phyloP scores from a whole-genome alignment of 2,888 invertebrate species.

The Aleiodes alternator region DNA sequence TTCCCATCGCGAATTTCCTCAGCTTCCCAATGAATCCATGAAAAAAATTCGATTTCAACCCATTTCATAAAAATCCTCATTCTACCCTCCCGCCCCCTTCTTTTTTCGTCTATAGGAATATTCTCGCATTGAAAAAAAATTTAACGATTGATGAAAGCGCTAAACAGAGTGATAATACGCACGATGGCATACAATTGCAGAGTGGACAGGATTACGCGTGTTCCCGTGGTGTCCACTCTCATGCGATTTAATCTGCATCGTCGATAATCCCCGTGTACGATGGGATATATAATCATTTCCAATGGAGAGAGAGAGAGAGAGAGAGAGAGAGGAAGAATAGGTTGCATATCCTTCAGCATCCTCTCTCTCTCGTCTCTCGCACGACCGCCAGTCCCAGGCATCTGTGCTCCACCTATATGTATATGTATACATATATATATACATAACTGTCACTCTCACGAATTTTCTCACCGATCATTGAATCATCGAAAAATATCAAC shows the following conservation, averaged over 20 bases:
- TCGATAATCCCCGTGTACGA: conserved; percentile 53
- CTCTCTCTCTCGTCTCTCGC: not conserved
- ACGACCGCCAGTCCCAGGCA: conserved; percentile 42
- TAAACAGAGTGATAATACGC: conserved; percentile 51
- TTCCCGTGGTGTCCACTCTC: conserved; percentile 42
- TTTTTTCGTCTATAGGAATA: not conserved
- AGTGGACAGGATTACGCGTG: conserved; percentile 41
- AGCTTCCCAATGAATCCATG: not conserved
- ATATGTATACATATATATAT: too few species aligned
- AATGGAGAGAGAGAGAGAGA: not conserved
- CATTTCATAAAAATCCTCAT: too few species aligned
- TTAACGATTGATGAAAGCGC: conserved; percentile 54
- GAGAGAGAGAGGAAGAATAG: not conserved
- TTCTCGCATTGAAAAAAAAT: not conserved
- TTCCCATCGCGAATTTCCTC: too few species aligned
- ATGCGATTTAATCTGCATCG: conserved; percentile 54
- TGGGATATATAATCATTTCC: conserved; percentile 56
- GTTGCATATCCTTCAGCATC: conserved; percentile 22
- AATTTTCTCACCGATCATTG: conserved; percentile 45
- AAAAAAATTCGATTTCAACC: not conserved
- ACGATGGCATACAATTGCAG: conserved; percentile 40
- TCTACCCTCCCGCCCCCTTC: too few species aligned
- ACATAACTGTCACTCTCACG: conserved; percentile 48
- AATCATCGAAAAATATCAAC: conserved; percentile 17
- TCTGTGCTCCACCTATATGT: conserved; percentile 40